Evolutionary conservation across 2,113 vertebrate species (phyloP), one percentile per base, ranked within the genome.

Genomic region (Hiodon alosoides): DNA sequence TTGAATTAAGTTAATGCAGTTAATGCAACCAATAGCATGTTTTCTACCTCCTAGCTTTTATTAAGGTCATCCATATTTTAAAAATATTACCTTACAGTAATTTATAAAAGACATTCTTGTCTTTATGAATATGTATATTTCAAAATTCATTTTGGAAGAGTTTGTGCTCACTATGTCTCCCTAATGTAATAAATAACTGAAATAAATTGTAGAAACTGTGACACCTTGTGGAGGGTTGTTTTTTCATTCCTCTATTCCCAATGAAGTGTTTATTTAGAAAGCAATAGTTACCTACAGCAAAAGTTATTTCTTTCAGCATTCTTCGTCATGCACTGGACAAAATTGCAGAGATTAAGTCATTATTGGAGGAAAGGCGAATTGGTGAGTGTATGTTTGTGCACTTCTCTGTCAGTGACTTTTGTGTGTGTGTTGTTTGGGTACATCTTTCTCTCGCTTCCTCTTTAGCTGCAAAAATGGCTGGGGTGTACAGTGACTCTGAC

Each of bases 331-430:
- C 94, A 0, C 85, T 97, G 17, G 94, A 96, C 75, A 97, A 96
- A 77, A 96, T 96, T 0, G 94, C 94, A 0, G 95, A 96, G 79
- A 95, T 97, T 83, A 97, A 97, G 81, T 94, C 94, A 6, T 69
- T 95, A 16, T 76, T 96, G 86, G 95, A 97, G 82, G 95, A 96
- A 84, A 82, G 94, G 61, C 87, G 95, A 47, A 95, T 96, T 50
- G 95, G 95, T 97, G 75, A 77, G 91, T 88, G 53, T n/a, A 5
- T 51, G 3, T 2, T 54, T 74, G n/a, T 46, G 4, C 58, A 4
- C 52, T 53, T 16, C 3, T 51, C 7, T 3, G 6, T 61, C 5
- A 31, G 47, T 79, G 13, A 54, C 58, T 16, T 69, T n/a, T 67
- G 14, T 16, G 31, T 76, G 65, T 76, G 6, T 65, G 67, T 55